Evolutionary conservation across 64 coral and sea anemone genomes (phyloP).

Genomic region (Montipora foliosa): DNA sequence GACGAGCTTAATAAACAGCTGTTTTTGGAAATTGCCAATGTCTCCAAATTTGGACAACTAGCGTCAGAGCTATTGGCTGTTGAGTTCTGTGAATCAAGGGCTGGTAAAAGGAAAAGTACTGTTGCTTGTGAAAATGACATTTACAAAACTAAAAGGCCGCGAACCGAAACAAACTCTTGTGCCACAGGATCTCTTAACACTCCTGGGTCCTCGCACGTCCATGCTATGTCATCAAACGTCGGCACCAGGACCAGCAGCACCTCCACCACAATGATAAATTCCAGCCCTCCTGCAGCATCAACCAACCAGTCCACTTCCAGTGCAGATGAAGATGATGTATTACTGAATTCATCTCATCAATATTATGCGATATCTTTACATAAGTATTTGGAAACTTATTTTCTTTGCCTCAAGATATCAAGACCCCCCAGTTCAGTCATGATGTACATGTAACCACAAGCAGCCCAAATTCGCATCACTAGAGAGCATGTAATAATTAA

Average conservation of each 20-base stretch:
- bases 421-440: too few species aligned
- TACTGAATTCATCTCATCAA: conserved; percentile 1
- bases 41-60: background rate
- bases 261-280: background rate
- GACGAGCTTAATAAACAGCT: background rate
- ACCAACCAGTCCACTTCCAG: background rate
- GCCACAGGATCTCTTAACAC: background rate
- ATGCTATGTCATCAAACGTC: background rate
- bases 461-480: too few species aligned
- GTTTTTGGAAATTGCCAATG: background rate
- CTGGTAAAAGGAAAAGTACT: background rate
- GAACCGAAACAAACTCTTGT: background rate
- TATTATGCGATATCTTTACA: background rate
- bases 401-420: too few species aligned
- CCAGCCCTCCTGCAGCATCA: background rate
- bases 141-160: background rate
- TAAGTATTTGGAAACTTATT: background rate
- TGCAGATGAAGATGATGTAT: background rate
- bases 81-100: background rate
- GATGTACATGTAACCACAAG: too few species aligned
- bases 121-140: background rate
- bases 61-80: background rate
- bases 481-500: too few species aligned
- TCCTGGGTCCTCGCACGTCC: background rate
- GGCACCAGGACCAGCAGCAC: background rate